Conservation (phyloP, 2,888 invertebrate genomes). For the Brachylomia viminalis region DNA sequence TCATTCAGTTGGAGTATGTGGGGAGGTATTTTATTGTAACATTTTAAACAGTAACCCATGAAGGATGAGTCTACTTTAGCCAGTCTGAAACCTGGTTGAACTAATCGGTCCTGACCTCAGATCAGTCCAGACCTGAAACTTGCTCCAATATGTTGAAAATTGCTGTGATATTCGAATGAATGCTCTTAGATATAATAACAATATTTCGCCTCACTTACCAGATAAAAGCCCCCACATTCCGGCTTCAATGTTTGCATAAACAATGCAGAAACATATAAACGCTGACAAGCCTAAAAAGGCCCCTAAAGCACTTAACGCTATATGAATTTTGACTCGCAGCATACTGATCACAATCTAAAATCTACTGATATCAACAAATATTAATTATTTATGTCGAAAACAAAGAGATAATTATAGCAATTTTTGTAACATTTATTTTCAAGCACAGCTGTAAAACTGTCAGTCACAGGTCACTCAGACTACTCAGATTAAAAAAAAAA, state of each 20-base stretch:
- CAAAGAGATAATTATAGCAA: slow-evolving; percentile 38
- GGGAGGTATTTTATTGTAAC: too few relatives aligned
- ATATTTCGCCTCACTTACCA: slow-evolving; percentile 76
- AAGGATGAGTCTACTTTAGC: too few relatives aligned
- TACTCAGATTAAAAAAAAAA: not conserved
- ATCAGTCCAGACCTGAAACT: not conserved
- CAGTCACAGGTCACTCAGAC: too few relatives aligned
- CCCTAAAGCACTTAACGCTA: slow-evolving; percentile 83
- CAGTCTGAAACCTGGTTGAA: too few relatives aligned
- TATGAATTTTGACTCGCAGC: slow-evolving; percentile 85
- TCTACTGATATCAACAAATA: slow-evolving; percentile 12
- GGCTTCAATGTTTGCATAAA: slow-evolving; percentile 87
- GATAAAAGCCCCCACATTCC: slow-evolving; percentile 88
- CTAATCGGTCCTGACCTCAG: too few relatives aligned
- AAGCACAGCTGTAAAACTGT: slow-evolving; percentile 50
- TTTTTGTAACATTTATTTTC: slow-evolving; percentile 46
- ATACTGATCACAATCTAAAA: slow-evolving; percentile 66
- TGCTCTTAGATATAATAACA: not conserved
- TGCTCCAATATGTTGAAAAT: not conserved
- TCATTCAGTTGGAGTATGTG: too few relatives aligned
- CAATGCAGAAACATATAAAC: slow-evolving; percentile 87
- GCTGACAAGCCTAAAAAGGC: slow-evolving; percentile 83
- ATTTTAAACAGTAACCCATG: too few relatives aligned
- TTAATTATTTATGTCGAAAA: slow-evolving; percentile 28
- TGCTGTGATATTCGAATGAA: not conserved